Conservation (phyloP, 2,797 vertebrate species). For the Scleropages formosus region DNA sequence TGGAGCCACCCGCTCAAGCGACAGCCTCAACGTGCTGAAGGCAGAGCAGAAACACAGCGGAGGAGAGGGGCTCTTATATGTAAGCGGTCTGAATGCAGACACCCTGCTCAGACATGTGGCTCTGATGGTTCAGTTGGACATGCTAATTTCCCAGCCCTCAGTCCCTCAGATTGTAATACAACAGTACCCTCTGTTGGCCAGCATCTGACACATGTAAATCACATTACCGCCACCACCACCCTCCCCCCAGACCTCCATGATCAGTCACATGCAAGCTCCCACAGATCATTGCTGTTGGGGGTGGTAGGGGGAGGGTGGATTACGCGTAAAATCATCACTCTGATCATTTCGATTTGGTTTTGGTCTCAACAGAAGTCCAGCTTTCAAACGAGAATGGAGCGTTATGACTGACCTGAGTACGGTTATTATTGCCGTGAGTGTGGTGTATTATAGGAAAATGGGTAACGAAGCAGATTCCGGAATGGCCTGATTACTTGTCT, state of each 20-base stretch:
- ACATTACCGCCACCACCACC: constrained; percentile 21
- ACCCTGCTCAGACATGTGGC: constrained; percentile 1
- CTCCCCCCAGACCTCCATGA: background rate
- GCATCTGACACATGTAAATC: constrained; percentile 47
- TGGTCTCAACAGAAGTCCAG: background rate
- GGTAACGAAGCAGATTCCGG: background rate
- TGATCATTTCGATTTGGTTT: background rate
- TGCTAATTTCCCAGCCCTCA: constrained; percentile 30
- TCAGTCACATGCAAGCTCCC: background rate
- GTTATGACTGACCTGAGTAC: no score
- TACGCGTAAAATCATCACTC: background rate
- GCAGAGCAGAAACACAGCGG: background rate
- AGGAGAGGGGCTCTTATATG: background rate
- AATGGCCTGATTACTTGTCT: background rate
- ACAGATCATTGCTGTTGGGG: background rate
- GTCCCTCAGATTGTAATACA: constrained; percentile 59
- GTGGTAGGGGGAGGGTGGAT: constrained; percentile 6
- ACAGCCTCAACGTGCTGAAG: no score
- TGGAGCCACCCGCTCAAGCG: no score
- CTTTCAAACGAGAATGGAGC: background rate
- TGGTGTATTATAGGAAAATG: no score
- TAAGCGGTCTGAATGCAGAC: background rate
- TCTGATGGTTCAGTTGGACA: constrained; percentile 14
- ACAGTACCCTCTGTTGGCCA: constrained; percentile 72
- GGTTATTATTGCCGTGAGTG: background rate